phyloP scores from a whole-genome alignment of 2,888 invertebrate species.

The Spodoptera exigua region DNA sequence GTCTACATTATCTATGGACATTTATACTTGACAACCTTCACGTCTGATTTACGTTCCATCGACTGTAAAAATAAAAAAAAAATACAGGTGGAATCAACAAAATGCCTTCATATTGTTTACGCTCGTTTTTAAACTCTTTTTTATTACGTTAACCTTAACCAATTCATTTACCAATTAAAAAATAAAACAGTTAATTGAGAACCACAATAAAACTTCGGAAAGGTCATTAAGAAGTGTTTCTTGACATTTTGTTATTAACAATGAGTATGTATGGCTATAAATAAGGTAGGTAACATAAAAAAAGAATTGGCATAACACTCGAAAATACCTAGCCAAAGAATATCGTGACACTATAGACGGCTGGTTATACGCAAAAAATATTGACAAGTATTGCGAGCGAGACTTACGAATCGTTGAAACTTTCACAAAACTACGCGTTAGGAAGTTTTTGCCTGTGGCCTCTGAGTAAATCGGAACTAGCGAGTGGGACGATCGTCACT shows the following conservation, averaged over 20 bases:
- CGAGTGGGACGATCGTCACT: constrained; percentile 43
- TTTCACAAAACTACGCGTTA: constrained; percentile 31
- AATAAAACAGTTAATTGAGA: not conserved
- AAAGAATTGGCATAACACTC: constrained; percentile 32
- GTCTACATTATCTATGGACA: constrained; percentile 41
- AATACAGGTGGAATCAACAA: constrained; percentile 22
- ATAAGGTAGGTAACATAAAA: constrained; percentile 18
- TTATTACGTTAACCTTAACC: constrained; percentile 9
- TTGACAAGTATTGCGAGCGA: not conserved
- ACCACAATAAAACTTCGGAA: constrained; percentile 1
- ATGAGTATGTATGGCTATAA: constrained; percentile 10
- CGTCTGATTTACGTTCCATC: constrained; percentile 40
- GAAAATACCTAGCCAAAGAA: constrained; percentile 7
- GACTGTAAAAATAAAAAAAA: constrained; percentile 25
- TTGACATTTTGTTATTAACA: constrained; percentile 8
- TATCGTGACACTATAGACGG: constrained; percentile 14
- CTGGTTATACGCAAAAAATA: constrained; percentile 5
- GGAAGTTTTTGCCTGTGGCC: constrained; percentile 30
- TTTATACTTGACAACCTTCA: constrained; percentile 37
- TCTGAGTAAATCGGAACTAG: constrained; percentile 31
- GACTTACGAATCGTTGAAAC: constrained; percentile 22
- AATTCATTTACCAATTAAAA: constrained; percentile 5
- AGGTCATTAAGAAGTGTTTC: not conserved
- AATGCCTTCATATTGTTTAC: constrained; percentile 1
- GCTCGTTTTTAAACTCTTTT: constrained; percentile 11